phyloP scores from a whole-genome alignment of 2,113 vertebrate genomes.

The Trogon melanurus region DNA sequence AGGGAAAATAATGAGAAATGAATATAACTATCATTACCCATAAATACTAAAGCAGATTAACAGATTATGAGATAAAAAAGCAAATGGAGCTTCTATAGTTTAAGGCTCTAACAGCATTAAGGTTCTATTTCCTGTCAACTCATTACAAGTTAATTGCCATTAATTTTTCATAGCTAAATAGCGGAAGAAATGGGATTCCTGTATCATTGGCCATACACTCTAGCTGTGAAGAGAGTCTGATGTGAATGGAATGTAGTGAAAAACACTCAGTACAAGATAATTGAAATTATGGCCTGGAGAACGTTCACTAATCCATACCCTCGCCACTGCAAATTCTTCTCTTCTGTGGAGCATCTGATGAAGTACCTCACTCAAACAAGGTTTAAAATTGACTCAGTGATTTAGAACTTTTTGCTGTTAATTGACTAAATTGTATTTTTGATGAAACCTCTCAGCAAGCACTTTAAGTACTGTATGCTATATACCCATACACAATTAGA shows the following conservation, averaged over 20 bases:
- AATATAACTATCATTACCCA: not conserved
- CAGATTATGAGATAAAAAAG: conserved; percentile 49
- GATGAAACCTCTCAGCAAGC: not conserved
- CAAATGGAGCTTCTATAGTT: not conserved
- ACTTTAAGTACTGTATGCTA: not conserved
- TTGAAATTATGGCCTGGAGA: not conserved
- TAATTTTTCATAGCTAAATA: conserved; percentile 65
- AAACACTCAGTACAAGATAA: not conserved
- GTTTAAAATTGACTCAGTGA: not conserved
- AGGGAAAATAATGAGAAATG: conserved; percentile 35
- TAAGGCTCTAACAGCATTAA: conserved; percentile 36
- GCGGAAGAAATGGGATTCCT: conserved; percentile 22
- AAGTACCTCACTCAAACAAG: not conserved
- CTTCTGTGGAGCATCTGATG: not conserved
- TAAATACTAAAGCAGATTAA: conserved; percentile 60
- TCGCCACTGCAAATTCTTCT: not conserved
- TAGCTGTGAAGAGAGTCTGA: not conserved
- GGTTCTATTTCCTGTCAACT: conserved; percentile 57
- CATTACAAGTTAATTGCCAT: conserved; percentile 66
- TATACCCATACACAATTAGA: not conserved
- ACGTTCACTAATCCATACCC: not conserved
- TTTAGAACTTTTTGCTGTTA: not conserved
- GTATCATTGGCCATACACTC: not conserved
- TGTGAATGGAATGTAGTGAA: not conserved
- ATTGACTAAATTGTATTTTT: not conserved